These are phyloP conservation scores for Cebidichthys violaceus DNA, from an alignment of 2,113 vertebrate genomes.

Conservation along the genomic window DNA sequence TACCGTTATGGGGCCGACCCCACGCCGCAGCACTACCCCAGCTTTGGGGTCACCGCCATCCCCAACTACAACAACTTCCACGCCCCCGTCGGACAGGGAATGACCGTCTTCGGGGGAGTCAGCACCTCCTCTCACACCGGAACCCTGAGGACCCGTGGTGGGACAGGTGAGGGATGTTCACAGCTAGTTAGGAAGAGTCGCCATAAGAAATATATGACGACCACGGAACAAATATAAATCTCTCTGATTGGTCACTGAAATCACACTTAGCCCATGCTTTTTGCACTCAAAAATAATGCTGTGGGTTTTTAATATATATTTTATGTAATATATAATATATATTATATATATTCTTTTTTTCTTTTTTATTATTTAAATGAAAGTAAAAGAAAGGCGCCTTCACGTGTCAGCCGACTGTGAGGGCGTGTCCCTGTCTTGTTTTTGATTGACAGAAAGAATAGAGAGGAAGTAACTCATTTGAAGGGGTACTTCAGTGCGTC, in stretches of 20 bases:
- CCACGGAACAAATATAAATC: background rate
- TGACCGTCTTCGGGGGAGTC: conserved; percentile 94
- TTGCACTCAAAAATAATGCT: background rate
- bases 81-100: conserved; percentile 87
- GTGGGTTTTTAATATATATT: too few relatives aligned
- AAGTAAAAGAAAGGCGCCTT: too few relatives aligned
- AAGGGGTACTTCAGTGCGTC: background rate
- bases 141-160: conserved; percentile 91
- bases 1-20: conserved; percentile 95
- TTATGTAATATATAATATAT: too few relatives aligned
- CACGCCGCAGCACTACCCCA: conserved; percentile 93
- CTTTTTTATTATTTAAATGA: too few relatives aligned
- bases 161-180: conserved; percentile 86
- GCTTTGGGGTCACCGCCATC: conserved; percentile 92
- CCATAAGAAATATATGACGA: background rate
- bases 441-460: too few relatives aligned
- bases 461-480: background rate
- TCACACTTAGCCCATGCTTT: too few relatives aligned
- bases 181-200: background rate
- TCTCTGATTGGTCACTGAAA: too few relatives aligned
- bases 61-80: conserved; percentile 98
- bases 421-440: too few relatives aligned
- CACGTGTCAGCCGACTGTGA: too few relatives aligned
- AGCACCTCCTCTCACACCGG: conserved; percentile 93
- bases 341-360: too few relatives aligned